Evolutionary conservation across 2,113 vertebrate genomes (phyloP).

Genomic region (Chauna torquata): DNA sequence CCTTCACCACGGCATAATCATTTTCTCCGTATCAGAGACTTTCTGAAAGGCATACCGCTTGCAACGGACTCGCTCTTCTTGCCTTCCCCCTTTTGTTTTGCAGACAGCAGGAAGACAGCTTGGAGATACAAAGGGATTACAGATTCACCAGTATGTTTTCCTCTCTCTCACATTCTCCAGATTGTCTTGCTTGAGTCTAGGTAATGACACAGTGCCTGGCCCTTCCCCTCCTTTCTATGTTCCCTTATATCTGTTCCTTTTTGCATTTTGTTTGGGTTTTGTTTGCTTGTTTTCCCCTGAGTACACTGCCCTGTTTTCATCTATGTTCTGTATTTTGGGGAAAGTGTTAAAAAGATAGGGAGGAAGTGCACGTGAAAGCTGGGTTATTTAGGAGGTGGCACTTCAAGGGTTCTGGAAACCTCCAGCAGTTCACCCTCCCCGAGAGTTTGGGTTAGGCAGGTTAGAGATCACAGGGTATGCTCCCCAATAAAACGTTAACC

Average conservation of each 20-base stretch:
- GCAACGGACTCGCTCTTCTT: neutral
- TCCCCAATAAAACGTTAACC: conserved; percentile 64
- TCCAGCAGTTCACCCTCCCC: neutral
- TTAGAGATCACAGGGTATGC: conserved; percentile 56
- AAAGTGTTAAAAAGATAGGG: neutral
- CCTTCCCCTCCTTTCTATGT: neutral
- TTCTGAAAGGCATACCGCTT: neutral
- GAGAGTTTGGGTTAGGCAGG: conserved; percentile 33
- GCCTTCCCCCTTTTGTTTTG: neutral
- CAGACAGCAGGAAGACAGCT: neutral
- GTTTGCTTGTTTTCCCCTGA: neutral
- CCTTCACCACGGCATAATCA: neutral
- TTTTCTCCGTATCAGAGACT: neutral
- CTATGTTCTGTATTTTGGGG: neutral
- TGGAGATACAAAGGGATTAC: neutral
- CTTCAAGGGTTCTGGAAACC: conserved; percentile 33
- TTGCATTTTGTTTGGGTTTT: too few relatives aligned
- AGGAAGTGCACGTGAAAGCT: neutral
- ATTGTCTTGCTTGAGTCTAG: neutral
- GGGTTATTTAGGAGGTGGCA: neutral
- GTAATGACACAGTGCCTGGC: neutral
- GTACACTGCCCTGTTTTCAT: neutral
- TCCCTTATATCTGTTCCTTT: neutral
- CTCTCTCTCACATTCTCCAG: neutral
- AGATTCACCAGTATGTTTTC: neutral